Evolutionary conservation across 2,113 vertebrate genomes (phyloP).

Genomic region (Aegotheles bennettii): DNA sequence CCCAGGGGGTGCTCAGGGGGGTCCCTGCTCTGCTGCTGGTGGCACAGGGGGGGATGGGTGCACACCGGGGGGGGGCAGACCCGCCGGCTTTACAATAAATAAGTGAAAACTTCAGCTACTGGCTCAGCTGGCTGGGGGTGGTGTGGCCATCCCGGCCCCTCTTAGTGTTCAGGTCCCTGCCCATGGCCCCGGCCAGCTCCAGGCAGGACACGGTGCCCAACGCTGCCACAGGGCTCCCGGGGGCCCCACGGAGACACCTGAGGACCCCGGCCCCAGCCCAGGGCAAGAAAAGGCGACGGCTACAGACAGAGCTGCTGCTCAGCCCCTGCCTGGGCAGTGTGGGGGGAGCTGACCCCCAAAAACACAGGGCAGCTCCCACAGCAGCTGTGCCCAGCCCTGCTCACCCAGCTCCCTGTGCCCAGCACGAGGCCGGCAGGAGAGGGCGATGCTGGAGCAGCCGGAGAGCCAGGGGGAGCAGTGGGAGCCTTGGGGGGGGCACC

Average conservation of each 20-base stretch:
- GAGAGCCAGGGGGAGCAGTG: background rate
- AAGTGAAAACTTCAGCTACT: constrained; percentile 27
- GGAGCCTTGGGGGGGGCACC: background rate
- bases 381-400: background rate
- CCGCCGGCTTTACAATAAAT: constrained; percentile 42
- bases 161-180: constrained; percentile 42
- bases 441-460: background rate
- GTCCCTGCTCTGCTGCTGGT: background rate
- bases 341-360: background rate
- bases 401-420: background rate
- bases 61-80: background rate
- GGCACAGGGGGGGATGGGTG: background rate
- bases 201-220: background rate
- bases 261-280: background rate
- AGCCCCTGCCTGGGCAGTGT: background rate
- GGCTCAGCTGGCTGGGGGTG: constrained; percentile 9
- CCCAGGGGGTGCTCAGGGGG: background rate
- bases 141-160: background rate
- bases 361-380: background rate
- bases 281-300: constrained; percentile 53
- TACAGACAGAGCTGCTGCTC: background rate
- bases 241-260: background rate
- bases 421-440: background rate
- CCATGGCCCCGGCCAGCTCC: background rate
- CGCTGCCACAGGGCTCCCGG: background rate